Base-by-base conservation (phyloP, 2,797 vertebrate species). In the Acanthurus tractus region DNA sequence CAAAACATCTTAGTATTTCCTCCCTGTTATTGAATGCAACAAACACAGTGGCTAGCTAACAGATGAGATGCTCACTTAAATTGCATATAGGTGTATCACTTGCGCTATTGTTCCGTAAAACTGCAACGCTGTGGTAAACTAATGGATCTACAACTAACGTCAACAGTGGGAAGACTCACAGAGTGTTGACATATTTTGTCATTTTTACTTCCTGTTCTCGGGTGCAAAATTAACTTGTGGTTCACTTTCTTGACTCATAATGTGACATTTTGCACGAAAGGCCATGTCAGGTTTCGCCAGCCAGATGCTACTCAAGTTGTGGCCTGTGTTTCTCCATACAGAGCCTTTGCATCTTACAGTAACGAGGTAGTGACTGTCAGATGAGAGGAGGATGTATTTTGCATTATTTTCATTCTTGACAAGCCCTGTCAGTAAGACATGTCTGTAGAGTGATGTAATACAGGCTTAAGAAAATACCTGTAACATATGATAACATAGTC, bases 351-450 rank as follows among this genome's bases (percentile, higher is more conserved):
- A 34, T 22, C 6, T 44, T 34, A 54, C 56, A 57, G 20, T 40
- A 61, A 48, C 23, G 56, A 66, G 68, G 20, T 65, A 55, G 5
- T 5, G 23, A 13, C 8, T 20, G 9, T 67, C 22, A 49, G 10
- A 38, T 59, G n/a, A 57, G 25, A 40, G 4, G 40, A 64, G 68
- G 81, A 73, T 58, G 67, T 36, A 29, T 74, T 38, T 49, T 65
- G 57, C 63, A 52, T 65, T 63, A 13, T 23, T 53, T 50, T 64
- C 6, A 42, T 34, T 25, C 29, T 45, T 72, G 65, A 58, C 63
- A 71, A 70, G n/a, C 22, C 59, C 17, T 45, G 36, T 67, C 66
- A 55, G 34, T 59, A 75, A 86, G 63, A 70, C 83, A 53, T 73
- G n/a, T 54, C 38, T 58, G 70, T 25, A 9, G 36, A n/a, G 15